Conservation (phyloP, 1,140 invertebrate species). For the Drosophila asahinai region DNA sequence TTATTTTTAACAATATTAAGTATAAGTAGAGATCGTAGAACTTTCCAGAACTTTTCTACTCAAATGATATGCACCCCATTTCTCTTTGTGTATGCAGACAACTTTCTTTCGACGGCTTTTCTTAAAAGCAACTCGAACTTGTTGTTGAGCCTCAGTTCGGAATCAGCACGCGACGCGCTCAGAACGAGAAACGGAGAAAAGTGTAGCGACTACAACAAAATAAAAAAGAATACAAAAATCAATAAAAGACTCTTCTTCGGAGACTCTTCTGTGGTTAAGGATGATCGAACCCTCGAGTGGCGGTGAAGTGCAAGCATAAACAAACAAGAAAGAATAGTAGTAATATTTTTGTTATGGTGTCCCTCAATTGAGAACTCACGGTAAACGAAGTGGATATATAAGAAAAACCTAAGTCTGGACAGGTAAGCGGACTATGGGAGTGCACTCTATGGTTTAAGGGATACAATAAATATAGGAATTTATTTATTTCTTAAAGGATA, state of each 20-base stretch:
- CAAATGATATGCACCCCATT: background rate
- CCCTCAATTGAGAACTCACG: slow-evolving; percentile 37
- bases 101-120: slow-evolving; percentile 76
- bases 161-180: slow-evolving; percentile 74
- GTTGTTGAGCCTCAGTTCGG: slow-evolving; percentile 54
- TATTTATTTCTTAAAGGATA: background rate
- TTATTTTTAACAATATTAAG: too few species aligned
- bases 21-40: too few species aligned
- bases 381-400: slow-evolving; percentile 63
- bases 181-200: slow-evolving; percentile 54
- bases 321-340: slow-evolving; percentile 24
- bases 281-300: slow-evolving; percentile 60
- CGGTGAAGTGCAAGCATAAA: slow-evolving; percentile 62
- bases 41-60: background rate
- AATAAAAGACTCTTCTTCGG: slow-evolving; percentile 26
- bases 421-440: slow-evolving; percentile 32
- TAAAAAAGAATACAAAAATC: slow-evolving; percentile 8
- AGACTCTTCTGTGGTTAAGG: slow-evolving; percentile 51
- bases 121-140: slow-evolving; percentile 66
- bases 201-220: slow-evolving; percentile 9
- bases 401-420: slow-evolving; percentile 16
- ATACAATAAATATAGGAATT: background rate
- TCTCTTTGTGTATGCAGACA: slow-evolving; percentile 50
- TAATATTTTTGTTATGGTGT: slow-evolving; percentile 54
- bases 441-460: too few species aligned